A percentile compares a stretch with the other conserved stretches of the same genome.
These are phyloP conservation scores for Ivindomyrus marchei DNA, from an alignment of 2,113 vertebrate genomes.

Conservation along the genomic window DNA sequence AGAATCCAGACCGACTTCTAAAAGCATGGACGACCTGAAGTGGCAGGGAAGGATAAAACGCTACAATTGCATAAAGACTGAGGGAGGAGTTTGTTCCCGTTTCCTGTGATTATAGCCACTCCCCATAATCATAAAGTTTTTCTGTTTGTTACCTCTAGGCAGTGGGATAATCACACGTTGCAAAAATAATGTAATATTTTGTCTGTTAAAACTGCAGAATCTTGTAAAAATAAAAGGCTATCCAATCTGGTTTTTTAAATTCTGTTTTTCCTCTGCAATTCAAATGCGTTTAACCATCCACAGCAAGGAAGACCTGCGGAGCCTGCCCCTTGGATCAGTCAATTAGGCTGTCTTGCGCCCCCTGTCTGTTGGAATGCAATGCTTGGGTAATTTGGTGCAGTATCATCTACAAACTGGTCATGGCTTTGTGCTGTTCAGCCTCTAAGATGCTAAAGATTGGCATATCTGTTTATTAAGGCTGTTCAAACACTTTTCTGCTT, in stretches of 20 bases:
- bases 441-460: neutral
- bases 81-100: neutral
- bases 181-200: slow-evolving; percentile 44
- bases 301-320: neutral
- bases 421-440: neutral
- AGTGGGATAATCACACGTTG: neutral
- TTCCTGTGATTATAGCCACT: slow-evolving; percentile 6
- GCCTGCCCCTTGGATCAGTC: neutral
- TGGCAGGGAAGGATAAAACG: slow-evolving; percentile 16
- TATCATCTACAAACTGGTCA: neutral
- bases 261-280: slow-evolving; percentile 12
- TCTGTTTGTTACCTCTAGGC: slow-evolving; percentile 8
- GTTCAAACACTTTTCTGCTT: neutral
- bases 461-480: neutral
- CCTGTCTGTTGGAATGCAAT: neutral
- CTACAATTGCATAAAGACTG: slow-evolving; percentile 32
- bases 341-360: neutral
- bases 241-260: slow-evolving; percentile 22
- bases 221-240: slow-evolving; percentile 41
- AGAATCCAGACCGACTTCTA: neutral
- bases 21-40: neutral
- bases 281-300: neutral
- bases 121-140: neutral
- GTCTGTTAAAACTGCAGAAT: slow-evolving; percentile 58
- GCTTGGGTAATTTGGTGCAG: neutral